Percentiles rank a stretch among this genome's conserved stretches.
These are phyloP conservation scores for Centropyge bicolor DNA, from an alignment of 2,797 vertebrate genomes.

Conservation along the genomic window DNA sequence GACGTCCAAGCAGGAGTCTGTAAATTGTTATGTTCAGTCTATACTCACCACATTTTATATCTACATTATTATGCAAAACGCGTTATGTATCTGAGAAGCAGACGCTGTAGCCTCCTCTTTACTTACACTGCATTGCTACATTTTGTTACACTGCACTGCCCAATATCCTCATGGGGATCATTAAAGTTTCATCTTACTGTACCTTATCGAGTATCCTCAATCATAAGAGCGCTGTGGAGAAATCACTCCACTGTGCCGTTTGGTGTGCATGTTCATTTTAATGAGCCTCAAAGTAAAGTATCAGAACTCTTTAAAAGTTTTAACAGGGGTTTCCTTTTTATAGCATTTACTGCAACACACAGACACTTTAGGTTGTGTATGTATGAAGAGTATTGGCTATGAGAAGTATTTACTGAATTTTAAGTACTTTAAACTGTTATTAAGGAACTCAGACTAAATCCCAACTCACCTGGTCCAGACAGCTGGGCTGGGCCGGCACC, in stretches of 20 bases:
- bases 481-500: slow-evolving; percentile 54
- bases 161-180: slow-evolving; percentile 49
- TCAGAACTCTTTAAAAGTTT: slow-evolving; percentile 3
- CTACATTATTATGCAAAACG: slow-evolving; percentile 30
- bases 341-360: background rate
- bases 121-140: slow-evolving; percentile 50
- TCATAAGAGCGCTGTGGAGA: slow-evolving; percentile 22
- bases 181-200: slow-evolving; percentile 60
- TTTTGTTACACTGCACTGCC: slow-evolving; percentile 44
- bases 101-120: slow-evolving; percentile 5
- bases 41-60: background rate
- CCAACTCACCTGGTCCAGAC: slow-evolving; percentile 64
- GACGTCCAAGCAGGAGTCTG: slow-evolving; percentile 14
- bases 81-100: slow-evolving; percentile 36
- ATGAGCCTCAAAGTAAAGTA: slow-evolving; percentile 30
- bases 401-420: slow-evolving; percentile 39
- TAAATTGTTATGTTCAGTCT: slow-evolving; percentile 22
- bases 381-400: slow-evolving; percentile 1
- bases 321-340: background rate
- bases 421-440: slow-evolving; percentile 42
- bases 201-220: slow-evolving; percentile 37
- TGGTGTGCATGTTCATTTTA: slow-evolving; percentile 41
- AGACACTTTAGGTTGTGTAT: background rate
- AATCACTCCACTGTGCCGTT: slow-evolving; percentile 18
- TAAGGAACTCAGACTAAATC: slow-evolving; percentile 51